Evolutionary conservation across 2,113 vertebrate species (phyloP), one percentile per base, ranked within the genome.

Genomic region (Atlantisia rogersi): DNA sequence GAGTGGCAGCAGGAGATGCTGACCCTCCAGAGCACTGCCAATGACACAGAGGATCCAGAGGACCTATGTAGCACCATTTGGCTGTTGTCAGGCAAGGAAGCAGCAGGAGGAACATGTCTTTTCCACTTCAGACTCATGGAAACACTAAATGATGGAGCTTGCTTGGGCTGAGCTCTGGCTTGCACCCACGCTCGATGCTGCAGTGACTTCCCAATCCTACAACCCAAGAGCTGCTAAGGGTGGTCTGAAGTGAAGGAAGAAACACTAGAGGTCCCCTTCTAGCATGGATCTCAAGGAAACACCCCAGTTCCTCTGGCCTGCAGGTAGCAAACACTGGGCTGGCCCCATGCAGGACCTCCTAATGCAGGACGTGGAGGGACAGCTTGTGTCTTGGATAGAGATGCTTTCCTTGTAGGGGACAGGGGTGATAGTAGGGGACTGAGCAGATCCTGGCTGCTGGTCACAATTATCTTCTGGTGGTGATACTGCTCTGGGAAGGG

Each of bases 211-310:
- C 69, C n/a, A 50, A 9, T 46, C 62, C 65, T 67, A 0, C 39
- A 44, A 13, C 5, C 32, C 28, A 7, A 73, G 69, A 84, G 55
- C 0, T 0, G 2, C 15, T 58, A 65, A 28, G 0, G 0, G n/a
- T 19, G 56, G 29, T 22, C 70, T 60, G 29, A 75, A 92, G 53
- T 0, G 0, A 52, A 19, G 63, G 42, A 12, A 63, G 71, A 31
- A 42, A 1, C 31, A 62, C 48, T 63, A 9, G 24, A 79, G 10
- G 37, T 67, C 22, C 48, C 31, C 13, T 78, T n/a, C 12, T 7
- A 40, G 22, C 5, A 2, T 2, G 3, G 40, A 89, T 42, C 42
- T 17, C 25, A 46, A 22, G 56, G 24, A 46, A 75, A 19, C 24
- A 58, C 6, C 14, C 9, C 28, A 25, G 0, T 32, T 63, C 20